Evolutionary conservation across 2,797 vertebrate species (phyloP), one percentile per base, ranked within the genome.

Genomic region (Molothrus aeneus): DNA sequence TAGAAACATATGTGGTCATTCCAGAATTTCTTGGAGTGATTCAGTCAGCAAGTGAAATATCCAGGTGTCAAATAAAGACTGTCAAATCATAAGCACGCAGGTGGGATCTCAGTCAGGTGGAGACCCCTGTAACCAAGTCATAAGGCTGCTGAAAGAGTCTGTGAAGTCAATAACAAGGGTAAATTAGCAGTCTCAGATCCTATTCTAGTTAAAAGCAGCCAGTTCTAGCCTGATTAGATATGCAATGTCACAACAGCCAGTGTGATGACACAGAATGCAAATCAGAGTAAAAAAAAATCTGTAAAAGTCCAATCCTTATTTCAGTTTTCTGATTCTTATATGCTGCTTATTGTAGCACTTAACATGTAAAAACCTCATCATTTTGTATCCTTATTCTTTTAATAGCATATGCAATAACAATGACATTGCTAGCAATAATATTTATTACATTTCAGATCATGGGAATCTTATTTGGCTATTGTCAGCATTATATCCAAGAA

Each of bases 401-500:
- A 42, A 77, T 72, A 18, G 3, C 8, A 57, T 59, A 38, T 70
- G 31, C 7, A 56, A 20, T 83, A 42, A 8, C 47, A 60, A 31
- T 72, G 57, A 54, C 88, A 92, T 66, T 57, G 92, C 87, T 96
- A 96, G 88, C 78, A 82, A 97, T 42, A 96, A 80, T 96, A 97
- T 98, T 95, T 94, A 88, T 93, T 94, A 74, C 29, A 45, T 91
- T 92, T 94, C 88, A 93, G 80, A 97, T 97, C 78, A 98, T 95
- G 95, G 91, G 90, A 95, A 88, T 93, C 87, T 93, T 95, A 97
- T 96, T 94, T 96, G 93, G 91, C 91, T 97, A 82, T 97, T 92
- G 71, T 93, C 75, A 95, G 96, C 97, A 97, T 96, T 96, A 96
- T 97, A 97, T 96, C 96, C 97, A 97, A 97, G 95, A 97, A 96